Base-by-base conservation (phyloP, 2,113 vertebrate species). In the Pomatorhinus ruficollis region DNA sequence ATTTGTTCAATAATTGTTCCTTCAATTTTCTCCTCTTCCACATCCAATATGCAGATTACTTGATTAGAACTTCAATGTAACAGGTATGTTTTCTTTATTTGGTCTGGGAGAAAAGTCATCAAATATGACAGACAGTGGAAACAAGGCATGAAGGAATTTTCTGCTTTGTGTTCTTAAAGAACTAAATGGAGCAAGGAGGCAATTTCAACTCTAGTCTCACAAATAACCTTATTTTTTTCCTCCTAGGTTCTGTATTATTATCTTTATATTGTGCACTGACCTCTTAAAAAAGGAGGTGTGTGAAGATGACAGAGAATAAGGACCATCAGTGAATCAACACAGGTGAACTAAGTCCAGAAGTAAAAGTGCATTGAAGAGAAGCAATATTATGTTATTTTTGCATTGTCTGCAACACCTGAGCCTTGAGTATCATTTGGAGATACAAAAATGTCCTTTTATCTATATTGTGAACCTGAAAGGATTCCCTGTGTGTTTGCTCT, bases 361-460 rank as follows among this genome's bases (percentile, higher is more conserved):
- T 89, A 95, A 95, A 94, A 96, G 56, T 78, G 66, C 87, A 83
- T 56, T 69, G 79, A 65, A 86, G 76, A 92, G 69, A 79, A 93
- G 65, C 35, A 85, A 56, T 63, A 72, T 86, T 90, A 60, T 49
- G 56, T 87, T 96, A 89, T 88, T 96, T 87, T 91, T 96, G 84
- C 95, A 90, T 93, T 91, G 66, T 88, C 76, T 90, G 75, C 59
- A 78, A 78, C 81, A 94, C 85, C 95, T 91, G 84, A 83, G 63
- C 83, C 90, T 91, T 54, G 83, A 90, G 91, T 54, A 95, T 85
- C 68, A 91, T 88, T 94, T 92, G 54, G 87, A 92, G 92, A 94
- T 80, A 94, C 57, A 96, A 87, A 96, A 91, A 87, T 59, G 69
- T 54, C 52, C 53, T 89, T 96, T 97, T 91, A 87, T 89, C 78